phyloP scores from a whole-genome alignment of 2,797 vertebrate species.

The Philypnodon macrostomus region DNA sequence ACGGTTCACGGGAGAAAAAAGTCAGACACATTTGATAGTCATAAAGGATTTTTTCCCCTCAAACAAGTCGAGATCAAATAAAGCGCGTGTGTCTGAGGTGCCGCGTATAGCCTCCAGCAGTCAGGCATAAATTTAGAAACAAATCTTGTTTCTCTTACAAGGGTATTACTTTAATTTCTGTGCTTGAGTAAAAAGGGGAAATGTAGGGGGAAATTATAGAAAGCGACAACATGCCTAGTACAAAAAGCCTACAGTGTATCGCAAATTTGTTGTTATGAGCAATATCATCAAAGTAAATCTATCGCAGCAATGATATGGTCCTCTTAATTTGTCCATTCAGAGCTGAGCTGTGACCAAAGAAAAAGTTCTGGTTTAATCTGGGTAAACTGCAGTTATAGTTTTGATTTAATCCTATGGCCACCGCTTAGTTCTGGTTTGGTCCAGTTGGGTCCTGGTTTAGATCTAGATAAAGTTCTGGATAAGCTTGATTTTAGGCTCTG shows the following conservation, averaged over 20 bases:
- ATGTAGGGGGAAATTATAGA: constrained; percentile 32
- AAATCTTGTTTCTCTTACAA: constrained; percentile 81
- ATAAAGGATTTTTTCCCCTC: constrained; percentile 81
- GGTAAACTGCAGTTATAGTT: no score
- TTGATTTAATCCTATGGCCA: no score
- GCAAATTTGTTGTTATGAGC: no score
- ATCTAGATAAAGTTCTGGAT: no score
- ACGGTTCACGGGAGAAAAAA: constrained; percentile 77
- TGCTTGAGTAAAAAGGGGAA: constrained; percentile 54
- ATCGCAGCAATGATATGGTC: no score
- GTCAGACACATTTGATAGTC: constrained; percentile 81
- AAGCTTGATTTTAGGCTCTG: no score
- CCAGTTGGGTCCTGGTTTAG: no score
- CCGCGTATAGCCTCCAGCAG: constrained; percentile 76
- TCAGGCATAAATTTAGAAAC: constrained; percentile 79
- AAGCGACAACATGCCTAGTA: constrained; percentile 48
- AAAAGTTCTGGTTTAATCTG: no score
- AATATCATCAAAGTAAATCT: no score
- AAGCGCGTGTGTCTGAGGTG: constrained; percentile 74
- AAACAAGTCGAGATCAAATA: constrained; percentile 80
- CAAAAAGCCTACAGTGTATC: constrained; percentile 24
- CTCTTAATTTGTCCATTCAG: no score
- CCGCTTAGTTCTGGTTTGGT: no score
- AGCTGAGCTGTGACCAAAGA: no score
- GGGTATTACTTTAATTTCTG: constrained; percentile 82